Evolutionary conservation across 2,888 invertebrate genomes (phyloP).

Genomic region (Mesopsocus fuscifrons): DNA sequence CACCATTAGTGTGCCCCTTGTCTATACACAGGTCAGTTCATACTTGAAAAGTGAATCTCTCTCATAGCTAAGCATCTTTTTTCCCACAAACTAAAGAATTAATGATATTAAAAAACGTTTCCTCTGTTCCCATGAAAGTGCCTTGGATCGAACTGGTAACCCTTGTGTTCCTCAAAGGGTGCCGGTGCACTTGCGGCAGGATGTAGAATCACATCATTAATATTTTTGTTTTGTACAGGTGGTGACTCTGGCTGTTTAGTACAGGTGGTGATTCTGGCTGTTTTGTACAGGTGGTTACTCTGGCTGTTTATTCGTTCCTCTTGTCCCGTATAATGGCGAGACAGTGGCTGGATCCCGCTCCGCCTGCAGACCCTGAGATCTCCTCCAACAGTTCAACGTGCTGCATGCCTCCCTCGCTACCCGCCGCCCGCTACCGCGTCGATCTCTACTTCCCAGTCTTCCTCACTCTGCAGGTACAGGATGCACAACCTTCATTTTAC

Average conservation of each 20-base stretch:
- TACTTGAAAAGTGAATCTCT: too few relatives aligned
- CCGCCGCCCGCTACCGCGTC: slow-evolving; percentile 28
- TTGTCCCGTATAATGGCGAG: slow-evolving; percentile 72
- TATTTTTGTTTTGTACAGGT: slow-evolving; percentile 33
- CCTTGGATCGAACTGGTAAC: too few relatives aligned
- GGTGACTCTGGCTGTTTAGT: slow-evolving; percentile 83
- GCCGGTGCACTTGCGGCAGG: too few relatives aligned
- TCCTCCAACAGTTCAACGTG: slow-evolving; percentile 24
- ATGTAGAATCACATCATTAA: too few relatives aligned
- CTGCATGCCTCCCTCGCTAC: slow-evolving; percentile 14
- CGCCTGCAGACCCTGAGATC: slow-evolving; percentile 9
- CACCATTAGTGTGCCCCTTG: slow-evolving; percentile 59
- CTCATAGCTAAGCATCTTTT: too few relatives aligned
- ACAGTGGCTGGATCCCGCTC: slow-evolving; percentile 52
- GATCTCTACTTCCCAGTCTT: slow-evolving; percentile 83
- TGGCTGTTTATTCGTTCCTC: slow-evolving; percentile 85
- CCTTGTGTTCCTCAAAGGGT: too few relatives aligned
- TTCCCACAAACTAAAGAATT: too few relatives aligned
- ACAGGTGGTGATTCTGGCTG: too few relatives aligned
- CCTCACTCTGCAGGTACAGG: slow-evolving; percentile 70
- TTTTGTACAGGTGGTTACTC: slow-evolving; percentile 50
- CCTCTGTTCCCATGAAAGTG: too few relatives aligned
- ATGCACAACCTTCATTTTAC: too few relatives aligned
- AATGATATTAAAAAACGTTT: too few relatives aligned
- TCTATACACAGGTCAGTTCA: slow-evolving; percentile 56